These are phyloP conservation scores for Apodemia hepburni DNA, from an alignment of 2,888 invertebrate genomes.

Conservation along the genomic window DNA sequence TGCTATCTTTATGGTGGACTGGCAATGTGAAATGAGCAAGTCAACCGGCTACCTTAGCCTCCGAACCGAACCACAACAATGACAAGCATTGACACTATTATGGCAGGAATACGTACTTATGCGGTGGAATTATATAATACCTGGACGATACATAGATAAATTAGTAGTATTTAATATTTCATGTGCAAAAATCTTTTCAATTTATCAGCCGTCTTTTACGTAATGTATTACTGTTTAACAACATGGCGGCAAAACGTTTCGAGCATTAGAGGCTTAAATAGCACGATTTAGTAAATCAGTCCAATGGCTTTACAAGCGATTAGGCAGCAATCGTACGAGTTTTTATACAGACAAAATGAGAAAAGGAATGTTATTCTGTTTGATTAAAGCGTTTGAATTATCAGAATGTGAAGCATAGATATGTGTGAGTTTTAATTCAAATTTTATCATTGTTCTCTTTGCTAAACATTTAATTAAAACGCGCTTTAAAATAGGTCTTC, in stretches of 20 bases:
- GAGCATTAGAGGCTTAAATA: constrained; percentile 5
- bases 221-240: neutral
- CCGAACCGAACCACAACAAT: too few species aligned
- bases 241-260: constrained; percentile 3
- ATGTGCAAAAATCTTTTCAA: neutral
- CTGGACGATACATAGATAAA: too few species aligned
- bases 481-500: neutral
- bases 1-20: too few species aligned
- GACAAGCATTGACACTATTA: too few species aligned
- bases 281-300: constrained; percentile 8
- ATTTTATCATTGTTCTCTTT: neutral
- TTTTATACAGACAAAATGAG: constrained; percentile 12
- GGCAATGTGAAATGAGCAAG: too few species aligned
- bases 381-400: neutral
- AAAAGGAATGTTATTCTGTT: neutral
- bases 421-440: neutral
- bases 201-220: neutral
- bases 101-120: too few species aligned
- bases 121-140: too few species aligned
- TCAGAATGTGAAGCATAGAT: neutral
- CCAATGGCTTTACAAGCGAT: constrained; percentile 10
- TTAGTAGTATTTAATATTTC: too few species aligned
- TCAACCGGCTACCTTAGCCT: too few species aligned
- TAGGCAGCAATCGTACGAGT: constrained; percentile 7
- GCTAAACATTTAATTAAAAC: neutral